phyloP scores from a whole-genome alignment of 2,888 invertebrate species.

The Acronicta leporina region DNA sequence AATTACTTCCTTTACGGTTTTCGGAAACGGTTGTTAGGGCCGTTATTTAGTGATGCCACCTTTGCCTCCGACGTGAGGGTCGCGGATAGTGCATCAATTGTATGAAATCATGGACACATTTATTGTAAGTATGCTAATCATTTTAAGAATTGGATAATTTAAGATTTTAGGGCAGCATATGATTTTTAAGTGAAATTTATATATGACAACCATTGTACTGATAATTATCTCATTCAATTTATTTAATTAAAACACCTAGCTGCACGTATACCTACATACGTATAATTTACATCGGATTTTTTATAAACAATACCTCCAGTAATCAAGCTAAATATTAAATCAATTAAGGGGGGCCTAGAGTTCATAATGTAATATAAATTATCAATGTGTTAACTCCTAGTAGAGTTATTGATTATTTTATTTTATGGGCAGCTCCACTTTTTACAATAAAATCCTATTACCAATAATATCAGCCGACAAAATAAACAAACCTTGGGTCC shows the following conservation, averaged over 20 bases:
- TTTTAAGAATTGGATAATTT: slow-evolving; percentile 27
- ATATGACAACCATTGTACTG: slow-evolving; percentile 6
- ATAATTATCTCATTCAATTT: slow-evolving; percentile 5
- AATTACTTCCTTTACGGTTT: slow-evolving; percentile 89
- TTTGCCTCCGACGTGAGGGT: slow-evolving; percentile 63
- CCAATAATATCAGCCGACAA: slow-evolving; percentile 76
- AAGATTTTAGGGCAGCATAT: slow-evolving; percentile 14
- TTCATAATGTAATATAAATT: neutral
- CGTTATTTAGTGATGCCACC: slow-evolving; percentile 76
- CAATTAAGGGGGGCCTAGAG: too few relatives aligned
- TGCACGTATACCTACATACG: too few relatives aligned
- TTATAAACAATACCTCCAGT: neutral
- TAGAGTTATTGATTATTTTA: slow-evolving; percentile 26
- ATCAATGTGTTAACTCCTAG: slow-evolving; percentile 4
- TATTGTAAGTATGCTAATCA: slow-evolving; percentile 59
- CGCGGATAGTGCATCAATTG: slow-evolving; percentile 53
- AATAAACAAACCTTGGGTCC: slow-evolving; percentile 83
- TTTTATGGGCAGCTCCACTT: slow-evolving; percentile 48
- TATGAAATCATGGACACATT: slow-evolving; percentile 55
- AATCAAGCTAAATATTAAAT: neutral
- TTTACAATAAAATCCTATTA: slow-evolving; percentile 73
- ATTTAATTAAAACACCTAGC: neutral
- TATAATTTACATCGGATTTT: neutral
- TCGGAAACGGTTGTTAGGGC: slow-evolving; percentile 83
- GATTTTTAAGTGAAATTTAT: slow-evolving; percentile 34